Evolutionary conservation across 2,797 vertebrate genomes (phyloP).

Genomic region (Champsocephalus esox): DNA sequence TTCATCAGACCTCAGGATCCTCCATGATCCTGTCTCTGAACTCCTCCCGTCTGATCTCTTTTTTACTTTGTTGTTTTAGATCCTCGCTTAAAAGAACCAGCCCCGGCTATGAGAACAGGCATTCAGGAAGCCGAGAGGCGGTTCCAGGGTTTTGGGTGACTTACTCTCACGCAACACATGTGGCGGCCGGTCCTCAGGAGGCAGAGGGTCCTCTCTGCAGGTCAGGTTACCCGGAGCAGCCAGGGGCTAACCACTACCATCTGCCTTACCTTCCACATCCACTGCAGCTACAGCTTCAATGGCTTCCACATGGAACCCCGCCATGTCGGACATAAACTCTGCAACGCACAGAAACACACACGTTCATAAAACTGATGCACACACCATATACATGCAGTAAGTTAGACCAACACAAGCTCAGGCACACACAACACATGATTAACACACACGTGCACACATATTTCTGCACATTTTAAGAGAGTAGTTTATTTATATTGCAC

Average conservation of each 20-base stretch:
- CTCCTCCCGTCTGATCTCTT: conserved; percentile 65
- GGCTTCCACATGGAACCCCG: conserved; percentile 80
- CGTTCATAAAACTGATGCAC: conserved; percentile 26
- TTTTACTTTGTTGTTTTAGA: conserved; percentile 71
- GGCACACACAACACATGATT: neutral
- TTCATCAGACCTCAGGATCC: conserved; percentile 40
- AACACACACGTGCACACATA: neutral
- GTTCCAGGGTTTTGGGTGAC: conserved; percentile 75
- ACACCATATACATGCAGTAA: conserved; percentile 9
- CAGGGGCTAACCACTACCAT: conserved; percentile 82
- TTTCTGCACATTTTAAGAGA: neutral
- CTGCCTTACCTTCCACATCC: conserved; percentile 76
- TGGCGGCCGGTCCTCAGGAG: conserved; percentile 75
- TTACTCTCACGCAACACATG: conserved; percentile 81
- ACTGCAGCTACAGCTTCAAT: conserved; percentile 68
- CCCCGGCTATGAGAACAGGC: conserved; percentile 59
- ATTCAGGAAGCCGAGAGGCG: conserved; percentile 73
- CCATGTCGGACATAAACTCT: conserved; percentile 70
- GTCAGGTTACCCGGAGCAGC: conserved; percentile 80
- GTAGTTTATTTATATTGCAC: neutral
- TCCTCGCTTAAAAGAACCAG: conserved; percentile 64
- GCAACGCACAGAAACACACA: conserved; percentile 34
- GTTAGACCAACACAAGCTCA: neutral
- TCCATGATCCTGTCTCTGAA: conserved; percentile 64
- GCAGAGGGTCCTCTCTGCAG: conserved; percentile 75